A percentile compares a stretch with the other conserved stretches of the same genome.
Conservation (phyloP, 2,888 invertebrate genomes). For the Drosophila monieri region DNA sequence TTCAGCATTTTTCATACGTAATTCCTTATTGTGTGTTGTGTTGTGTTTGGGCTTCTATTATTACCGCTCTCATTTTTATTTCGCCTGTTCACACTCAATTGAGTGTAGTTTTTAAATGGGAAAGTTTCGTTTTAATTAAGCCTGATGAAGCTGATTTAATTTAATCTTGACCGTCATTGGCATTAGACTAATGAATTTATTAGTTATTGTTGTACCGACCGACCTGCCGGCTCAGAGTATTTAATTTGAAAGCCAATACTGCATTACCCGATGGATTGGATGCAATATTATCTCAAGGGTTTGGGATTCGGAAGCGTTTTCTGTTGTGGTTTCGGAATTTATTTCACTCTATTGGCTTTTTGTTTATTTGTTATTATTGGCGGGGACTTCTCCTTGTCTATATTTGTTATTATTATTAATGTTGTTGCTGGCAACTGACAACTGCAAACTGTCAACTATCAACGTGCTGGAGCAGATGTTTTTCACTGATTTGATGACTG, state of each 20-base stretch:
- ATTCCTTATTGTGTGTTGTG: constrained; percentile 26
- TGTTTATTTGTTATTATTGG: constrained; percentile 11
- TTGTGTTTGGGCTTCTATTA: constrained; percentile 30
- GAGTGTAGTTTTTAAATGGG: constrained; percentile 67
- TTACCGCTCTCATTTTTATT: constrained; percentile 31
- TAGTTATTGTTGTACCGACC: constrained; percentile 34
- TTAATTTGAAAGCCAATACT: constrained; percentile 8
- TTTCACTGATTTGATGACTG: constrained; percentile 29
- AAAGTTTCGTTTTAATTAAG: constrained; percentile 76
- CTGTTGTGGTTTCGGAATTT: constrained; percentile 23
- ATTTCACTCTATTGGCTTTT: constrained; percentile 14
- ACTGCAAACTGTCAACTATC: constrained; percentile 40
- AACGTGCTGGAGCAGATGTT: constrained; percentile 60
- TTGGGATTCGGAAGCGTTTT: constrained; percentile 3
- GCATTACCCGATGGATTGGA: constrained; percentile 31
- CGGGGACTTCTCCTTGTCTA: neutral
- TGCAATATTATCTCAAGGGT: neutral
- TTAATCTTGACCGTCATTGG: constrained; percentile 60
- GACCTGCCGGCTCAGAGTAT: neutral
- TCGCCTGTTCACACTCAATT: constrained; percentile 68
- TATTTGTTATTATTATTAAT: constrained; percentile 6
- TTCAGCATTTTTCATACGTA: constrained; percentile 11
- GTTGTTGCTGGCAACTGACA: constrained; percentile 19
- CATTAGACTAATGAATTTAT: constrained; percentile 77
- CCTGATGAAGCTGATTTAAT: constrained; percentile 77